phyloP scores from a whole-genome alignment of 2,797 vertebrate genomes.

The Acanthurus tractus region DNA sequence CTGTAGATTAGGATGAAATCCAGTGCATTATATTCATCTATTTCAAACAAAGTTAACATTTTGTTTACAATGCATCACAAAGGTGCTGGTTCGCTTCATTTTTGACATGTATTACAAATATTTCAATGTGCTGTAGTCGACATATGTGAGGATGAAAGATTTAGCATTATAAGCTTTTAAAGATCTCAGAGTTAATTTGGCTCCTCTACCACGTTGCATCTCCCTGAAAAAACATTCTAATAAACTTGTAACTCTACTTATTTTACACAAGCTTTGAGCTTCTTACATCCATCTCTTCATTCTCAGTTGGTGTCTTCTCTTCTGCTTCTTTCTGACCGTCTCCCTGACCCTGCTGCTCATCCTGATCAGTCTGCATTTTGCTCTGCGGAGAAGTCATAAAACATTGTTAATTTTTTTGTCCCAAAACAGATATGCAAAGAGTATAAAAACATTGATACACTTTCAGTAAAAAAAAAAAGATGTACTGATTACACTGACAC shows the following conservation, averaged over 20 bases:
- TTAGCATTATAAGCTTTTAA: neutral
- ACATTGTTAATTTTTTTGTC: too few relatives aligned
- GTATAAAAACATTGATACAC: too few relatives aligned
- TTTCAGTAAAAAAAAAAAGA: too few relatives aligned
- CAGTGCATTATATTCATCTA: neutral
- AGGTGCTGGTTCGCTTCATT: neutral
- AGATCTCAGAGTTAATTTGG: neutral
- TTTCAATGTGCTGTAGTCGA: neutral
- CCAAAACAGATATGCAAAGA: too few relatives aligned
- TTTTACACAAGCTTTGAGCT: neutral
- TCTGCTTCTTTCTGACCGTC: constrained; percentile 85
- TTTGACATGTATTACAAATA: neutral
- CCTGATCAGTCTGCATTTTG: constrained; percentile 98
- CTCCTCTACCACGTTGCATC: neutral
- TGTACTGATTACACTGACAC: neutral
- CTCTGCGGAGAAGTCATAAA: constrained; percentile 61
- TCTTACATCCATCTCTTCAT: constrained; percentile 97
- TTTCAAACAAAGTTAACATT: neutral
- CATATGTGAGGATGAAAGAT: neutral
- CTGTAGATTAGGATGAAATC: neutral
- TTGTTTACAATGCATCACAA: neutral
- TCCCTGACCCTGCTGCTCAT: constrained; percentile 88
- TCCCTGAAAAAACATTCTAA: neutral
- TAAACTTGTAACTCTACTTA: neutral
- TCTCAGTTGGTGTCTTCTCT: constrained; percentile 90